Base-by-base conservation (phyloP, 2,888 invertebrate genomes). In the Morpho achilles region DNA sequence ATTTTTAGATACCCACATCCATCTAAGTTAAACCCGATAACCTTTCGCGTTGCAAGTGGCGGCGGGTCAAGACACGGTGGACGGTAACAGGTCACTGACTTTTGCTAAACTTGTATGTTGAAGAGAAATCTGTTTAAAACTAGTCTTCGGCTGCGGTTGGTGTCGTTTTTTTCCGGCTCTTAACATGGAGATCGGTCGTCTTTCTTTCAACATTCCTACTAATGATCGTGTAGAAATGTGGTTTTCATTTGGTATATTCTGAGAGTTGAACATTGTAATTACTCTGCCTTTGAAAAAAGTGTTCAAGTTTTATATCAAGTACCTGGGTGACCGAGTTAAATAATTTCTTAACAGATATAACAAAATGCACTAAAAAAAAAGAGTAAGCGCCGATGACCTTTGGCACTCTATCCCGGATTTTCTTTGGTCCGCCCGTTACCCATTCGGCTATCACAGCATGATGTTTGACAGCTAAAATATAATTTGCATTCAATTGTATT, bases 1-100 rank as follows among this genome's bases (percentile, higher is more conserved):
- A 79, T 78, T 79, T 77, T 75, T 76, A 53, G 75, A 69, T 73
- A 50, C 43, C 42, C 39, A 51, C 22, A 58, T 58, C 56, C 44
- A 48, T 49, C 32, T 16, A 9, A 44, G 48, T 43, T 51, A 63
- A 44, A 58, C 56, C 10, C 23, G 53, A 50, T 53, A 47, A 43
- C 55, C 41, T 42, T 49, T 46, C 22, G 16, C 10, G 32, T 41
- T n/a, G 43, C 16, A 53, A 8, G 8, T 40, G 9, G 10, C 7
- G 22, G 47, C 10, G 10, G 60, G 42, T 52, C 65, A 32, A 8
- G 45, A 23, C 57, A 60, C 49, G 47, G 16, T 60, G 58, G 65
- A 22, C 41, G 41, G 55, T 50, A 8, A 46, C 57, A 54, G 65
- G 65, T 65, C 65, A 64, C 64, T 64, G 65, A 64, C 63, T 59